Conservation (phyloP, 2,113 vertebrate species). For the Microtus ochrogaster region DNA sequence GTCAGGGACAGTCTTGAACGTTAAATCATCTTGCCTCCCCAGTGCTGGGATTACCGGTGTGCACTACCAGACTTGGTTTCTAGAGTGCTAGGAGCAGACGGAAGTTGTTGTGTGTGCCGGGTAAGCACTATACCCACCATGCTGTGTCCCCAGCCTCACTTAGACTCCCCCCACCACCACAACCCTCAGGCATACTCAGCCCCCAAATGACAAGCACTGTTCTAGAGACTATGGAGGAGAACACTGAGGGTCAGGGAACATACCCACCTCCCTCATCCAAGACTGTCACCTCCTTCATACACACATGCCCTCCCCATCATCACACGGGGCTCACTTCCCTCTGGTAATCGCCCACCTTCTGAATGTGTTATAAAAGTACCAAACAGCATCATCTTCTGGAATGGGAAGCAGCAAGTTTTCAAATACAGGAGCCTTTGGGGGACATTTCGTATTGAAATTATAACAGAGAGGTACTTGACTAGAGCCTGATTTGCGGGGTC, state of each 20-base stretch:
- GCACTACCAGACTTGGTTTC: not conserved
- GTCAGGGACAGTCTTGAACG: not conserved
- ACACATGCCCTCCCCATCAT: not conserved
- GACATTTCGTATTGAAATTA: not conserved
- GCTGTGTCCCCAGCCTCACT: no score
- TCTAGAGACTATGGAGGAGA: not conserved
- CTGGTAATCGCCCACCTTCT: not conserved
- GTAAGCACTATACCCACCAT: not conserved
- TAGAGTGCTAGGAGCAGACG: not conserved
- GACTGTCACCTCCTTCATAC: not conserved
- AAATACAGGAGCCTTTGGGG: not conserved
- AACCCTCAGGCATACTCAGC: not conserved
- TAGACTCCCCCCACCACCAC: no score
- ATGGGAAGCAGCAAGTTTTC: not conserved
- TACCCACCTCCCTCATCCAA: not conserved
- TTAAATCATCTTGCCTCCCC: not conserved
- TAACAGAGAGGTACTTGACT: not conserved
- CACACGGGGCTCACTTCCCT: not conserved
- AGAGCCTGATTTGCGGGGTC: not conserved
- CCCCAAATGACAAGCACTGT: not conserved
- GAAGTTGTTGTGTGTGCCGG: not conserved
- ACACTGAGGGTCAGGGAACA: not conserved
- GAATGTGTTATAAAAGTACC: not conserved
- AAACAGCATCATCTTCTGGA: not conserved
- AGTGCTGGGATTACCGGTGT: not conserved